Evolutionary conservation across 2,888 invertebrate genomes (phyloP).

Genomic region (Archaeoteleia sp.): DNA sequence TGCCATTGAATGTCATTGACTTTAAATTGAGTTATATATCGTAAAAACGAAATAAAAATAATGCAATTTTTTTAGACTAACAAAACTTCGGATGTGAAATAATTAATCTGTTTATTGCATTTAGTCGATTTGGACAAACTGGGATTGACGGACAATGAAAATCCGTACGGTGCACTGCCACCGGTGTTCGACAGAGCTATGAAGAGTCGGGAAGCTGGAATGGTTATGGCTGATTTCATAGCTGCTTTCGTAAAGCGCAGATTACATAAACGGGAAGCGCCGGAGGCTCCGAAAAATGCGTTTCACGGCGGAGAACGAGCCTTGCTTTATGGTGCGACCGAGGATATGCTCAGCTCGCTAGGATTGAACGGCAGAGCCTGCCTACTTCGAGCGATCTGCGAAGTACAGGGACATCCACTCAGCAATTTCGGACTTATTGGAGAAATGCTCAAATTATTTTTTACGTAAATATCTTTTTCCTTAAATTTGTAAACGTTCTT

Average conservation of each 20-base stretch:
- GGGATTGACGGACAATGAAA: constrained; percentile 91
- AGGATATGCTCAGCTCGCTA: constrained; percentile 87
- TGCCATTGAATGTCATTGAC: too few relatives aligned
- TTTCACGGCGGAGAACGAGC: constrained; percentile 91
- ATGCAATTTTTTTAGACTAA: too few relatives aligned
- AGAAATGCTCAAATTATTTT: constrained; percentile 87
- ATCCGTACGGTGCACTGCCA: constrained; percentile 88
- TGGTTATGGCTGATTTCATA: constrained; percentile 83
- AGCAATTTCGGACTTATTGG: constrained; percentile 87
- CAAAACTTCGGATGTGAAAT: too few relatives aligned
- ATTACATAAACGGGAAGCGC: constrained; percentile 75
- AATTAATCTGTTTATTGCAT: too few relatives aligned
- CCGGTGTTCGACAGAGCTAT: constrained; percentile 85
- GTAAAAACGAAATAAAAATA: background rate
- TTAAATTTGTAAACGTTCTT: too few relatives aligned
- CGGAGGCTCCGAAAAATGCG: constrained; percentile 75
- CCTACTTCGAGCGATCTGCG: constrained; percentile 88
- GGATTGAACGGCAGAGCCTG: constrained; percentile 90
- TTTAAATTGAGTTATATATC: too few relatives aligned
- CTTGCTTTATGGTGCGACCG: constrained; percentile 84
- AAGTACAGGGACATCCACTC: constrained; percentile 87
- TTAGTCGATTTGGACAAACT: constrained; percentile 91
- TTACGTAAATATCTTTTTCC: constrained; percentile 90
- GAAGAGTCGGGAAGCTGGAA: constrained; percentile 82
- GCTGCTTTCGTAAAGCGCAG: constrained; percentile 82